These are phyloP conservation scores for Reinhardtius hippoglossoides DNA, from an alignment of 2,113 vertebrate species.

Conservation along the genomic window DNA sequence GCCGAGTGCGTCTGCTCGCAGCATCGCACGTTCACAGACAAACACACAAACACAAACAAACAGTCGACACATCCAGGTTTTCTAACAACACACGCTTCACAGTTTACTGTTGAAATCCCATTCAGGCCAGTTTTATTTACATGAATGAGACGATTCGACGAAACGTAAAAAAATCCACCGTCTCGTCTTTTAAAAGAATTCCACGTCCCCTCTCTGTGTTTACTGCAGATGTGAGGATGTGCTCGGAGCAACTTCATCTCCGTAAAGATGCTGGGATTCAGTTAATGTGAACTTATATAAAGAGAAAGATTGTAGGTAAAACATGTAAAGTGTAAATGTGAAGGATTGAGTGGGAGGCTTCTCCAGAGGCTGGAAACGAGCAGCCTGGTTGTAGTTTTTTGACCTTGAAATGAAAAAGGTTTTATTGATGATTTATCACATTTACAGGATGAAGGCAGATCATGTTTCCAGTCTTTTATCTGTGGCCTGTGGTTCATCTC, in stretches of 20 bases:
- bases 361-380: background rate
- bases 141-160: conserved; percentile 3
- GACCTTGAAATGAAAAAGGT: background rate
- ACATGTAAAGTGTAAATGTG: background rate
- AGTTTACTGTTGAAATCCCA: conserved; percentile 24
- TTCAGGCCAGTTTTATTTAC: conserved; percentile 11
- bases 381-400: background rate
- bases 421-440: background rate
- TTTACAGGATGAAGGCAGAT: background rate
- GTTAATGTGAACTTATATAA: background rate
- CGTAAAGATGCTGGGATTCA: background rate
- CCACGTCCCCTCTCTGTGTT: background rate
- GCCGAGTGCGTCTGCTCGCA: background rate
- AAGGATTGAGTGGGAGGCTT: background rate
- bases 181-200: no score
- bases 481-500: background rate
- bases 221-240: no score
- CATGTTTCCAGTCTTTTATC: no score
- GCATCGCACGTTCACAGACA: conserved; percentile 32
- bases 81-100: background rate
- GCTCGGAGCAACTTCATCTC: background rate
- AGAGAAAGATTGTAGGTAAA: no score
- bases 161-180: no score
- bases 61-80: background rate
- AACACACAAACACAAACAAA: conserved; percentile 4